Base-by-base conservation (phyloP, 2,888 invertebrate species). In the Sinhomidia bicolor region DNA sequence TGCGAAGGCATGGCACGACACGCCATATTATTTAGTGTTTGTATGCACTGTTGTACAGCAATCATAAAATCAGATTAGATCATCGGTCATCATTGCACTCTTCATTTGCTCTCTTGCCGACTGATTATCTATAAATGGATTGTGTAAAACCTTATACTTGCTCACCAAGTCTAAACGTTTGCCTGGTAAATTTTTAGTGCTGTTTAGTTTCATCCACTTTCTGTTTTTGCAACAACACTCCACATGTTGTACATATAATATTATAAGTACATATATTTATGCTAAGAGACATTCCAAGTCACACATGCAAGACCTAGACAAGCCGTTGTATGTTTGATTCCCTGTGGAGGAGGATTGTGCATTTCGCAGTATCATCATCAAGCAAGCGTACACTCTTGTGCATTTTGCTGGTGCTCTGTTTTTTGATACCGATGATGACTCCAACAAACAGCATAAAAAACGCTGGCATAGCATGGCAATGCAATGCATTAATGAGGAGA, bases 381-480 rank as follows among this genome's bases (percentile, higher is more conserved):
- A 14, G 4, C 62, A 62, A 62, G 4, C 26, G 14, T 29, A 57
- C 23, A 57, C 29, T 62, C 14, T 29, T 5, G 12, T 44, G 71
- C 44, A 17, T 20, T 41, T 71, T 44, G 41, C 68, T 20, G 36
- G 44, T 44, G 62, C 20, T 71, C 71, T 71, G 12, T 44, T 71
- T 36, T 71, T 71, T 36, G 32, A 68, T 68, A n/a, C 14, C n/a
- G 62, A 68, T 71, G 20, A 44, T 68, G 71, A 41, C 68, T 68
- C 36, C 17, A 68, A 44, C 41, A 29, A 10, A 23, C 60, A 60
- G 12, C 20, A 23, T 23, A 17, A 44, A 71, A 68, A 36, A n/a
- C 10, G 47, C 54, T 54, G 54, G 20, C 41, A 71, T 10, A 10
- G 4, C 5, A 23, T 17, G 14, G 65, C 36, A 17, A 0, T 68